These are phyloP conservation scores for Drosophila sturtevanti DNA, from an alignment of 1,140 invertebrate species.

Conservation along the genomic window DNA sequence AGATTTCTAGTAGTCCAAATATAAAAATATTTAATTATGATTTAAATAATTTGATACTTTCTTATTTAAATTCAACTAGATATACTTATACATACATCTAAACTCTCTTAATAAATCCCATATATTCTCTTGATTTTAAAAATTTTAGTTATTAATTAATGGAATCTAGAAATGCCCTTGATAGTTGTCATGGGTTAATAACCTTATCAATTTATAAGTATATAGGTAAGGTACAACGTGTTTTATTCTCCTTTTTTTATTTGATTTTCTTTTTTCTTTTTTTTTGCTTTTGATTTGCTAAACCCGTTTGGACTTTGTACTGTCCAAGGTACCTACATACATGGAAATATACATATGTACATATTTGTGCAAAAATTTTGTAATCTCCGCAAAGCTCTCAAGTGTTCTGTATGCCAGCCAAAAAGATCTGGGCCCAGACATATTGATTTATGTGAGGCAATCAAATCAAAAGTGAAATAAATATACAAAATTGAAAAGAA, in stretches of 20 bases:
- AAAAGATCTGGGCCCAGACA: conserved; percentile 1
- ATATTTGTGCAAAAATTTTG: neutral
- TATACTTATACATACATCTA: too few relatives aligned
- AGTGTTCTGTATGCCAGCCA: neutral
- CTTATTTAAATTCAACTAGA: too few relatives aligned
- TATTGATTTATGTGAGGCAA: conserved; percentile 3
- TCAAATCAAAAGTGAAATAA: neutral
- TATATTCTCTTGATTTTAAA: too few relatives aligned
- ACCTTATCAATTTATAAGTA: conserved; percentile 58
- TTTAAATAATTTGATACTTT: too few relatives aligned
- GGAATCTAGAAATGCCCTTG: neutral
- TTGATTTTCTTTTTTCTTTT: conserved; percentile 6
- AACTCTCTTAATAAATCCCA: too few relatives aligned
- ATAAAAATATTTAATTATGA: too few relatives aligned
- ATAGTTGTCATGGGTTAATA: conserved; percentile 38
- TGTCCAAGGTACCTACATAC: neutral
- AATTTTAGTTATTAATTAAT: too few relatives aligned
- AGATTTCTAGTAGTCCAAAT: too few relatives aligned
- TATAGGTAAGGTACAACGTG: too few relatives aligned
- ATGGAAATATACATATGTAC: too few relatives aligned
- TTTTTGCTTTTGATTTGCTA: neutral
- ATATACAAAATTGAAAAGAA: conserved; percentile 4
- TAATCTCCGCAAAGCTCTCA: neutral
- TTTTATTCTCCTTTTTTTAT: too few relatives aligned
- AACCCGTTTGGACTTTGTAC: neutral